Evolutionary conservation across 2,113 vertebrate species (phyloP).

Genomic region (Saimiri boliviensis): DNA sequence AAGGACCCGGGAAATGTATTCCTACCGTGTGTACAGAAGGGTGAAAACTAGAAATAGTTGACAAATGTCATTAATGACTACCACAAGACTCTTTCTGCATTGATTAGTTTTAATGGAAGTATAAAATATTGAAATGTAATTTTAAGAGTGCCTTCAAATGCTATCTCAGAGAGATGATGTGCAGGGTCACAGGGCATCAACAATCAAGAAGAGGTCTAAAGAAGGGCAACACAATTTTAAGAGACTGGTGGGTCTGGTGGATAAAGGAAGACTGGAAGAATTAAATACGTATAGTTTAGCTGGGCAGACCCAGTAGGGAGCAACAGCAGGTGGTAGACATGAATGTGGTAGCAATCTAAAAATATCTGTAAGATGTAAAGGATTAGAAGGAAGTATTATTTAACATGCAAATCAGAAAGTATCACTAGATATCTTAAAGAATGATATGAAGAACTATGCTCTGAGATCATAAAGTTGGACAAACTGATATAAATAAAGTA

Average conservation of each 20-base stretch:
- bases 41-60: neutral
- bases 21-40: neutral
- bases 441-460: neutral
- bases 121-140: neutral
- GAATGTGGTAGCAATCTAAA: conserved; percentile 69
- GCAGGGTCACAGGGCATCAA: neutral
- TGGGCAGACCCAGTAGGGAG: conserved; percentile 68
- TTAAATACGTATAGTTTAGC: conserved; percentile 72
- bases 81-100: neutral
- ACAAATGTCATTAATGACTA: neutral
- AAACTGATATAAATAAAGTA: neutral
- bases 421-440: conserved; percentile 15
- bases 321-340: conserved; percentile 61
- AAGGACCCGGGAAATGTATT: neutral
- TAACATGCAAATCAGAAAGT: conserved; percentile 56
- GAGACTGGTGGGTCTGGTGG: conserved; percentile 30
- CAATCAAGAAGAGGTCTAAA: conserved; percentile 51
- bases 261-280: conserved; percentile 67
- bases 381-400: conserved; percentile 54
- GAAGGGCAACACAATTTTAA: conserved; percentile 57
- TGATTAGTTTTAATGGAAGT: conserved; percentile 39
- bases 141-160: neutral
- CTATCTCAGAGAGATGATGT: neutral
- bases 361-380: conserved; percentile 62
- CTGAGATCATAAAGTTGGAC: neutral